Evolutionary conservation across 1,140 invertebrate species (phyloP), one percentile per base, ranked within the genome.

Genomic region (Drosophila ironensis): DNA sequence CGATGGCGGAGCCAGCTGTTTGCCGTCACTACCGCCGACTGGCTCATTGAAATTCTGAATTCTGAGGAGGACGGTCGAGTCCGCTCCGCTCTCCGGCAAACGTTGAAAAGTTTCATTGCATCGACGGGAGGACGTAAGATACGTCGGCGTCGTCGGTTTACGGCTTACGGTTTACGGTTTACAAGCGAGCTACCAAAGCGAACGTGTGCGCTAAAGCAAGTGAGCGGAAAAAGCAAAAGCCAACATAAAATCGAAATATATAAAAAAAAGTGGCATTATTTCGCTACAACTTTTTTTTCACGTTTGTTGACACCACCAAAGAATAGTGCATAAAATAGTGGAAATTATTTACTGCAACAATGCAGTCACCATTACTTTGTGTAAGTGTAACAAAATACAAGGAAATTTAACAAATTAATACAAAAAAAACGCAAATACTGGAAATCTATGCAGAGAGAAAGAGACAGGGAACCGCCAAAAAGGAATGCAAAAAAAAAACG

Each of bases 111-210:
- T n/a, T 78, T 72, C 87, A 82, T 87, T 87, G 84, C 86, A 72
- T 80, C 77, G 80, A 78, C 86, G 84, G 78, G 71, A 77, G 78
- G 84, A 82, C 80, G 80, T 86, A n/a, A n/a, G n/a, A n/a, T n/a
- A 52, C 51, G 63, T 69, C 66, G 52, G 41, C 66, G 66, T 69
- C 52, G 66, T 33, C 69, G 48, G 70, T 75, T 66, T 64, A 69
- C 69, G 50, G 50, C n/a, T n/a, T n/a, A n/a, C n/a, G n/a, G n/a
- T n/a, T n/a, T n/a, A n/a, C n/a, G n/a, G n/a, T n/a, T n/a, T 67
- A 46, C 50, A 72, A 63, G 59, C 67, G 61, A 70, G 68, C 46
- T 46, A 67, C 20, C 41, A 24, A 12, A 11, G 22, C 33, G 14
- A 37, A 37, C 14, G 33, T 3, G 20, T 16, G 33, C 33, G 33